A percentile compares a stretch with the other conserved stretches of the same genome.
phyloP scores from a whole-genome alignment of 2,888 invertebrate genomes.

The Campopleginae sp. region DNA sequence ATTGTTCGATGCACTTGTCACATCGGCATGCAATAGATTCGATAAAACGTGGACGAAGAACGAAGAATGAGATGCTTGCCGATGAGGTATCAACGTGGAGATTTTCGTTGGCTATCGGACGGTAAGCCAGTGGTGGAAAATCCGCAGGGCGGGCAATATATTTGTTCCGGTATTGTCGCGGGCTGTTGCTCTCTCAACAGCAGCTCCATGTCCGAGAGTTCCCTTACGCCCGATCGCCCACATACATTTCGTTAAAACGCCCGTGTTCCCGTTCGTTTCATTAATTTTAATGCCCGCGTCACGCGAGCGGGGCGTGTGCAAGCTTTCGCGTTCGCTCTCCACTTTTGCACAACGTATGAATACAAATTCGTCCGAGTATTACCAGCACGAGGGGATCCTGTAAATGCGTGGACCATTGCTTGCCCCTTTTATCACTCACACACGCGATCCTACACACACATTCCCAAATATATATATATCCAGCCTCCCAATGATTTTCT shows the following conservation, averaged over 20 bases:
- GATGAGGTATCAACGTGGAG: neutral
- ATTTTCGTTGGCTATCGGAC: conserved; percentile 11
- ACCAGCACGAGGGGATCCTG: conserved; percentile 25
- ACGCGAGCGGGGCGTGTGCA: conserved; percentile 57
- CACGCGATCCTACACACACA: neutral
- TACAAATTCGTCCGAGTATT: conserved; percentile 62
- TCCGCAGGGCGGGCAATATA: conserved; percentile 29
- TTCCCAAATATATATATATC: neutral
- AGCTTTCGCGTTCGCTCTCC: conserved; percentile 68
- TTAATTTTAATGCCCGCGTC: conserved; percentile 81
- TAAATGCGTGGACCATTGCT: conserved; percentile 23
- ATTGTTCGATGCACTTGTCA: neutral
- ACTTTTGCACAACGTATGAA: conserved; percentile 81
- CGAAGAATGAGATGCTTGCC: neutral
- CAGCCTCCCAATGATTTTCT: conserved; percentile 31
- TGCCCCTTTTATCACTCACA: conserved; percentile 39
- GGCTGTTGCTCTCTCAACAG: conserved; percentile 66
- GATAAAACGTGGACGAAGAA: neutral
- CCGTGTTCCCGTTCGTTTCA: conserved; percentile 82
- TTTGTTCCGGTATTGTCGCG: conserved; percentile 62
- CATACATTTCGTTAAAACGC: conserved; percentile 82
- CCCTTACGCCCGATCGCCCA: conserved; percentile 81
- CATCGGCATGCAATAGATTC: neutral
- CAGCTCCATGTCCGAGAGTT: conserved; percentile 73
- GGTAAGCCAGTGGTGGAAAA: conserved; percentile 7